Percentiles rank a stretch among this genome's conserved stretches.
These are phyloP conservation scores for Siphonodentalium dalli DNA, from an alignment of 2,888 invertebrate genomes.

Conservation along the genomic window DNA sequence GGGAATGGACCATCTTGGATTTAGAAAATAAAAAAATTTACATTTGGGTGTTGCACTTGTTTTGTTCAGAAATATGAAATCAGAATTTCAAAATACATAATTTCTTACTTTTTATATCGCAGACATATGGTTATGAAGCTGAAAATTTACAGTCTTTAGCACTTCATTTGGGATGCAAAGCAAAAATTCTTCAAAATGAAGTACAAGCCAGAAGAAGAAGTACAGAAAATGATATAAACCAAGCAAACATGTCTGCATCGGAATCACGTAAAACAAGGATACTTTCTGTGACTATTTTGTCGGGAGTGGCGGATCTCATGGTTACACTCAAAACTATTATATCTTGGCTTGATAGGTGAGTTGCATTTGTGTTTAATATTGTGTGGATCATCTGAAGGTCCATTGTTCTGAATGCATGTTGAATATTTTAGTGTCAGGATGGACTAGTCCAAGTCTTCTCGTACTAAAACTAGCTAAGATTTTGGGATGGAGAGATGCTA, in stretches of 20 bases:
- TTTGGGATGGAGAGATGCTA: too few species aligned
- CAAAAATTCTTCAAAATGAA: constrained; percentile 79
- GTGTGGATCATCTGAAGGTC: too few species aligned
- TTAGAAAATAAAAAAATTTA: too few species aligned
- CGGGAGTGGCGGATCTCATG: constrained; percentile 85
- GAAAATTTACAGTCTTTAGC: constrained; percentile 92
- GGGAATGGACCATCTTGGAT: too few species aligned
- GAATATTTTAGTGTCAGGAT: too few species aligned
- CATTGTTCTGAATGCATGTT: too few species aligned
- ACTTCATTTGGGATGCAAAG: constrained; percentile 81
- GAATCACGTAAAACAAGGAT: constrained; percentile 22
- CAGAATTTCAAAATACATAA: background rate
- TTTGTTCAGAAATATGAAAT: background rate
- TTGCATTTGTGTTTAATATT: too few species aligned
- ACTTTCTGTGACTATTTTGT: constrained; percentile 69
- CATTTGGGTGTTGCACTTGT: too few species aligned
- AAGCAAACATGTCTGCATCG: constrained; percentile 46
- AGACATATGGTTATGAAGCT: constrained; percentile 90
- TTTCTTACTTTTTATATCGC: constrained; percentile 54
- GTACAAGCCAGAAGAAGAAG: constrained; percentile 61
- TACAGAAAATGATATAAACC: constrained; percentile 67
- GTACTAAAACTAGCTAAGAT: too few species aligned
- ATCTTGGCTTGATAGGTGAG: constrained; percentile 86
- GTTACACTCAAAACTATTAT: constrained; percentile 85
- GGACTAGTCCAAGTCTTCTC: too few species aligned